Percentiles rank a stretch among this genome's conserved stretches.
These are phyloP conservation scores for Laupala kohalensis DNA, from an alignment of 1,140 invertebrate species.

Conservation along the genomic window DNA sequence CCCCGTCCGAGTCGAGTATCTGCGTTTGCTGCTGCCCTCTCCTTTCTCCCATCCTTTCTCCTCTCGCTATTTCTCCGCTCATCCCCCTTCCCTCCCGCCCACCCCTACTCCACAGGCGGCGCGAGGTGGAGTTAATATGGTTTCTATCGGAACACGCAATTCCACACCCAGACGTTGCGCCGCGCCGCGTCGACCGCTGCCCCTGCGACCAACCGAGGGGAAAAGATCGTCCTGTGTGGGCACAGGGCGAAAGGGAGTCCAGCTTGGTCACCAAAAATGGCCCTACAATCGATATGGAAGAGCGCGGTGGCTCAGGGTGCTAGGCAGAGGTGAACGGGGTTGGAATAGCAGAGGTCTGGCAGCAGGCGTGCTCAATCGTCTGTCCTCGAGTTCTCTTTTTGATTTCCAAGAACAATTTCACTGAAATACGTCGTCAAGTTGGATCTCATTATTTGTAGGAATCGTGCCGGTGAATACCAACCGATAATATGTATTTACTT, in stretches of 20 bases:
- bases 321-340: neutral
- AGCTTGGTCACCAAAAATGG: neutral
- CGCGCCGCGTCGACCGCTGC: neutral
- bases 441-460: no score
- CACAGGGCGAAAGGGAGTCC: neutral
- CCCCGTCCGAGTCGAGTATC: no score
- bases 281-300: neutral
- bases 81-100: neutral
- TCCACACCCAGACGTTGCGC: neutral
- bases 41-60: neutral
- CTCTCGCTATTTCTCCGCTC: no score
- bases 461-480: no score
- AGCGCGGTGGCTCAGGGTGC: neutral
- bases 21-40: neutral
- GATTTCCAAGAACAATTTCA: no score
- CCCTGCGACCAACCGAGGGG: neutral
- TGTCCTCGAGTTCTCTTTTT: no score
- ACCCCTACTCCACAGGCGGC: no score
- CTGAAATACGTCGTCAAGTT: no score
- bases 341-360: no score
- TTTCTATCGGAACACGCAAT: neutral
- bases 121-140: neutral
- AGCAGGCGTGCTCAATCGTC: no score
- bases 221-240: neutral
- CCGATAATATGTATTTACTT: no score